Conservation (phyloP, 2,797 vertebrate species). For the Poeciliopsis turneri region DNA sequence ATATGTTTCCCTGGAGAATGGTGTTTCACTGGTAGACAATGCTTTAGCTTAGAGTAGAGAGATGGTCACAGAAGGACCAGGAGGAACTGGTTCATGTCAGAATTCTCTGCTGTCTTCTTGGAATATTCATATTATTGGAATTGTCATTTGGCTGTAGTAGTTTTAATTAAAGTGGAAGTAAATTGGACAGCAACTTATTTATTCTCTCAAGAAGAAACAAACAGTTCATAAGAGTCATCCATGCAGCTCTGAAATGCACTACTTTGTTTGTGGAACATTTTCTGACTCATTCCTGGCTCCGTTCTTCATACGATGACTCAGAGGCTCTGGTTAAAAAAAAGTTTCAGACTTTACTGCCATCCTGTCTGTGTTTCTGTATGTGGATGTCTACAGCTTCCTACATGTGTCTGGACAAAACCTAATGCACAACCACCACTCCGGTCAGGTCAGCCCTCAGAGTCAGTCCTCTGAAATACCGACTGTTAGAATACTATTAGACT, state of each 20-base stretch:
- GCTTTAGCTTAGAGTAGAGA: background rate
- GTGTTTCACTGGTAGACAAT: background rate
- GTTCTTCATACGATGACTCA: slow-evolving; percentile 88
- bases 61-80: background rate
- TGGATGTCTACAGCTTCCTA: slow-evolving; percentile 3
- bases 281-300: slow-evolving; percentile 88
- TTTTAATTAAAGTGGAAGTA: background rate
- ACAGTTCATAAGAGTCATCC: slow-evolving; percentile 65
- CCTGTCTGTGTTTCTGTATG: slow-evolving; percentile 29
- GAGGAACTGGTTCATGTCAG: background rate
- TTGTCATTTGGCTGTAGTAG: background rate
- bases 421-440: background rate
- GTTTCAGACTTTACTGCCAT: slow-evolving; percentile 63
- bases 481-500: background rate
- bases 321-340: slow-evolving; percentile 76
- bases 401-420: slow-evolving; percentile 8
- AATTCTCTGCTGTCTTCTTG: background rate
- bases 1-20: background rate
- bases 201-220: slow-evolving; percentile 47
- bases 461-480: background rate
- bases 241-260: slow-evolving; percentile 62
- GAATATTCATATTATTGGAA: background rate
- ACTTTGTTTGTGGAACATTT: slow-evolving; percentile 80
- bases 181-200: slow-evolving; percentile 20
- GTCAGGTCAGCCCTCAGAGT: background rate